Conservation (phyloP, 2,888 invertebrate species). For the Noctua comes region DNA sequence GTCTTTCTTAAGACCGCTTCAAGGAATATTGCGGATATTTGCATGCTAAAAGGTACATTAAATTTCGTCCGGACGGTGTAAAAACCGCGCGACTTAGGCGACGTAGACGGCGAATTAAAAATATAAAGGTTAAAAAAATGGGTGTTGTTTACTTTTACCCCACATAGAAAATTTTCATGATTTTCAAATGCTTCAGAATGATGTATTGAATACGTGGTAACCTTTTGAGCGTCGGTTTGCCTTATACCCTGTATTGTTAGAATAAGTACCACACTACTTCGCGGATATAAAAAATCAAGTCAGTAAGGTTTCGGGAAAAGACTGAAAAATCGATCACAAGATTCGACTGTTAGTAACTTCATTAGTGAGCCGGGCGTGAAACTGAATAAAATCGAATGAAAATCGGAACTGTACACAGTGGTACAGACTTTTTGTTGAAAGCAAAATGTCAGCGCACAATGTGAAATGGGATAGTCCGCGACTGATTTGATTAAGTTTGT, state of each 20-base stretch:
- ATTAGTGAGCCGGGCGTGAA: neutral
- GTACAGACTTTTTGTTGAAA: neutral
- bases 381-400: constrained; percentile 18
- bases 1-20: constrained; percentile 64
- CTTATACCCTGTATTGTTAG: too few species aligned
- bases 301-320: neutral
- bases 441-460: neutral
- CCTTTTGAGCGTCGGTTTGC: too few species aligned
- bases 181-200: too few species aligned
- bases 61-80: constrained; percentile 51
- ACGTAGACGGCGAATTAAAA: constrained; percentile 12
- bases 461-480: neutral
- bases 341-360: neutral
- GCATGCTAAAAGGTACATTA: constrained; percentile 66
- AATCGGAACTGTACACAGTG: neutral
- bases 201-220: too few species aligned
- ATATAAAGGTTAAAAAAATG: constrained; percentile 12
- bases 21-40: constrained; percentile 65
- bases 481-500: neutral
- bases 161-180: too few species aligned
- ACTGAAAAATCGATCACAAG: neutral
- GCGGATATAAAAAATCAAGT: neutral
- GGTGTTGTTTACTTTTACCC: too few species aligned
- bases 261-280: neutral
- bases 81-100: constrained; percentile 24